These are phyloP conservation scores for Tigriopus californicus DNA, from an alignment of 2,888 invertebrate species.

Conservation along the genomic window DNA sequence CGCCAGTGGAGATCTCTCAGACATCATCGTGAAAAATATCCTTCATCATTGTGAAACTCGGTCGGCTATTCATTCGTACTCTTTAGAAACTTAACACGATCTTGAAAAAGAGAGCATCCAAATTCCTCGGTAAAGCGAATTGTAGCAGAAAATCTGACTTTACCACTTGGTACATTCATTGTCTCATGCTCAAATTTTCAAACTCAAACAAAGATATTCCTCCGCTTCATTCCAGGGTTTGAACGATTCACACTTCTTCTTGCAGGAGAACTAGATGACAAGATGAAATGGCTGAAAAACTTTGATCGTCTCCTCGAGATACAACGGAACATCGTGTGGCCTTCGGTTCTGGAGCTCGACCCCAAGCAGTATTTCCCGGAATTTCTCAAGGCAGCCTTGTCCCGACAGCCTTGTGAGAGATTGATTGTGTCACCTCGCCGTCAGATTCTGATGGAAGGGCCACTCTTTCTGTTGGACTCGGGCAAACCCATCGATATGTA, in stretches of 20 bases:
- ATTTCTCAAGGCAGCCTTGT: slow-evolving; percentile 36
- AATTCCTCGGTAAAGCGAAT: too few relatives aligned
- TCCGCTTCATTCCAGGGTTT: background rate
- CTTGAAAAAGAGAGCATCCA: too few relatives aligned
- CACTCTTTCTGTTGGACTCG: slow-evolving; percentile 33
- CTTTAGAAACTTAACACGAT: too few relatives aligned
- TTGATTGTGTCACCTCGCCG: slow-evolving; percentile 34
- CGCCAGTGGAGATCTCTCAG: too few relatives aligned
- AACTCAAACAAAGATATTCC: slow-evolving; percentile 9
- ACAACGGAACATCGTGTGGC: slow-evolving; percentile 41
- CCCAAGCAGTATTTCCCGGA: slow-evolving; percentile 30
- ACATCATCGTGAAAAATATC: too few relatives aligned
- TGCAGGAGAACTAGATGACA: slow-evolving; percentile 41
- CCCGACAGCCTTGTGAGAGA: slow-evolving; percentile 40
- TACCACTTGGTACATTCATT: too few relatives aligned
- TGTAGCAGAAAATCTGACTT: too few relatives aligned
- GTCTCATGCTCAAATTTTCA: too few relatives aligned
- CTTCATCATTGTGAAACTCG: too few relatives aligned
- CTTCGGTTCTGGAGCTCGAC: slow-evolving; percentile 38
- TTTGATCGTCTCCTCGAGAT: slow-evolving; percentile 42
- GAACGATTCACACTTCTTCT: background rate
- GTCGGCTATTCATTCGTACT: too few relatives aligned
- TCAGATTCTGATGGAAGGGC: slow-evolving; percentile 31
- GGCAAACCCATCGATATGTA: slow-evolving; percentile 38
- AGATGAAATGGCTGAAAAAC: slow-evolving; percentile 44